These are phyloP conservation scores for Chromobotia macracanthus DNA, from an alignment of 2,797 vertebrate species.

Conservation along the genomic window DNA sequence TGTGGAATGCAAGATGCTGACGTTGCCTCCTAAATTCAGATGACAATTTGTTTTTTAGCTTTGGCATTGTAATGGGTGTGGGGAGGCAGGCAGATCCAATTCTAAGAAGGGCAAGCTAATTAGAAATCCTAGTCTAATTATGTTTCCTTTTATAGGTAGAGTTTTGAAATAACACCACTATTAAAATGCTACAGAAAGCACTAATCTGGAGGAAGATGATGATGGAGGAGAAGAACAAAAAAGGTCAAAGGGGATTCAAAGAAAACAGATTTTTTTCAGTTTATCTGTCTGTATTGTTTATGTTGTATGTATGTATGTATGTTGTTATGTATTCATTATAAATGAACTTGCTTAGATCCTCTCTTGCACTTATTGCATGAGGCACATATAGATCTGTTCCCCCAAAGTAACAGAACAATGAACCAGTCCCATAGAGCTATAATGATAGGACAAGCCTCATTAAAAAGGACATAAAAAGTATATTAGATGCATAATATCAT, in stretches of 20 bases:
- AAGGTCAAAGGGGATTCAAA: background rate
- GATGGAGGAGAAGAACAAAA: slow-evolving; percentile 9
- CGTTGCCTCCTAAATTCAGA: slow-evolving; percentile 48
- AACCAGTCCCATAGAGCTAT: background rate
- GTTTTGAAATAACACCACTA: slow-evolving; percentile 32
- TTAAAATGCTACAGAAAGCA: slow-evolving; percentile 30
- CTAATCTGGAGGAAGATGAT: slow-evolving; percentile 16
- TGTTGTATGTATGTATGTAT: background rate
- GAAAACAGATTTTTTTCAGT: background rate
- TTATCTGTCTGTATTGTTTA: background rate
- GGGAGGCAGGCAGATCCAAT: slow-evolving; percentile 40
- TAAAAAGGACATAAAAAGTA: background rate
- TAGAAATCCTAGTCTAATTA: slow-evolving; percentile 47
- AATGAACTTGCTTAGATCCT: background rate
- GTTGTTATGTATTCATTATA: no score
- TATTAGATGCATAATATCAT: background rate
- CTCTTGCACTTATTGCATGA: background rate
- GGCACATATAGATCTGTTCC: background rate
- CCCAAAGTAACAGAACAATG: background rate
- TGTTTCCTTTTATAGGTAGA: slow-evolving; percentile 42
- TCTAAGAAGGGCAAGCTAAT: slow-evolving; percentile 46
- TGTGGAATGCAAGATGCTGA: slow-evolving; percentile 43
- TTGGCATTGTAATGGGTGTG: slow-evolving; percentile 31
- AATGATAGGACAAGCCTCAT: background rate
- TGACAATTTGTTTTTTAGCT: slow-evolving; percentile 41